These are phyloP conservation scores for Natator depressus DNA, from an alignment of 2,113 vertebrate genomes.

Conservation along the genomic window DNA sequence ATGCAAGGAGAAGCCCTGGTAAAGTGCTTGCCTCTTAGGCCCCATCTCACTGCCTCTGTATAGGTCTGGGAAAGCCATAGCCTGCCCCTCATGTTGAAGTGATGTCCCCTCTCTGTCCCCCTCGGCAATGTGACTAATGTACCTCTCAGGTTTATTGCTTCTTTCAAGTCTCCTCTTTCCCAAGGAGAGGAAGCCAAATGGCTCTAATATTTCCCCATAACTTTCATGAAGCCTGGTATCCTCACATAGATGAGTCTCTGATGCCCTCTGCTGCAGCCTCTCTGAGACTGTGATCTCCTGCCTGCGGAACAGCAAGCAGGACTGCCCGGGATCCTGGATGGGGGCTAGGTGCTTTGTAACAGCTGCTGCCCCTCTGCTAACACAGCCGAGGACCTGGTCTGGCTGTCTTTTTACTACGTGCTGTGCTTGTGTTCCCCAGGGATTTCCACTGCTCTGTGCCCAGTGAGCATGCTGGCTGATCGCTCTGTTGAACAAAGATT, in stretches of 20 bases:
- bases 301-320: neutral
- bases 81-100: neutral
- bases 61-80: neutral
- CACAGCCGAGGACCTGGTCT: neutral
- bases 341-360: too few relatives aligned
- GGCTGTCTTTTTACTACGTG: fast-evolving
- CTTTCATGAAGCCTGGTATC: neutral
- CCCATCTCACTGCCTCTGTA: neutral
- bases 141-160: neutral
- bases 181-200: neutral
- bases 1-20: neutral
- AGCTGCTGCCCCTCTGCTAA: neutral
- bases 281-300: neutral
- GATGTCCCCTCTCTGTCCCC: neutral
- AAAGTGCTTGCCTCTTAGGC: neutral
- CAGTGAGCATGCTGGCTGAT: neutral
- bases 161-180: neutral
- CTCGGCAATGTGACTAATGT: neutral
- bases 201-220: neutral
- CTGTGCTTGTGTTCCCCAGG: neutral
- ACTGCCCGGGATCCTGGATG: neutral
- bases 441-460: neutral
- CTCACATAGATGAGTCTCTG: neutral
- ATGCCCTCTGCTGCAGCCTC: neutral
- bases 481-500: too few relatives aligned